Conservation (phyloP, 2,113 vertebrate species). For the Cavia porcellus region DNA sequence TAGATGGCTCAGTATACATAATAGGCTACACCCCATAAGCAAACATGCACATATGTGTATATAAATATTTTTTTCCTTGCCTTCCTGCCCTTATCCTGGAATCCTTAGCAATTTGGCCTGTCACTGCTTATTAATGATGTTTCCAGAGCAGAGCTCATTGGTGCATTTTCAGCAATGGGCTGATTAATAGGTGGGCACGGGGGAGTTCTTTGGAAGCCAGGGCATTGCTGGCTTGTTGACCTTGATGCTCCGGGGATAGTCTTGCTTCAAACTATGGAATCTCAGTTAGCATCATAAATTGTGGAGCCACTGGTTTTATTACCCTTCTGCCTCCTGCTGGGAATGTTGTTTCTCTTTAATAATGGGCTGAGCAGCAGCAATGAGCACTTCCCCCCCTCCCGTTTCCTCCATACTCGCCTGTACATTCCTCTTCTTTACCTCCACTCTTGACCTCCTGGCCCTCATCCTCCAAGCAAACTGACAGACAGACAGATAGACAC, state of each 20-base stretch:
- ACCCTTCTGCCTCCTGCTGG: conserved; percentile 80
- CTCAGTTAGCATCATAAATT: conserved; percentile 86
- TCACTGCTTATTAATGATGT: conserved; percentile 88
- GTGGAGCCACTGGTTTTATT: conserved; percentile 81
- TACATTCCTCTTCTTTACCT: conserved; percentile 16
- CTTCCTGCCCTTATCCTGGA: conserved; percentile 85
- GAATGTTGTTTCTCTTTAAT: conserved; percentile 84
- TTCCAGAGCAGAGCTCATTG: conserved; percentile 86
- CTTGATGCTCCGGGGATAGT: conserved; percentile 84
- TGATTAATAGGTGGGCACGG: conserved; percentile 84
- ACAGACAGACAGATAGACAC: no score
- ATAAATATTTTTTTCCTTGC: conserved; percentile 80
- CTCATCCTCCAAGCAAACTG: neutral
- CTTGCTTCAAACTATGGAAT: conserved; percentile 83
- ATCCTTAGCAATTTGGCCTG: conserved; percentile 87
- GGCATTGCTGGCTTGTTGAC: conserved; percentile 83
- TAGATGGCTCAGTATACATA: conserved; percentile 71
- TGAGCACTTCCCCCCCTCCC: conserved; percentile 53
- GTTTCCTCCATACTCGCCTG: neutral
- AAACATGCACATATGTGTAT: conserved; percentile 78
- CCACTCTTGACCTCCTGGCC: neutral
- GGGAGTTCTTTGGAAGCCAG: conserved; percentile 84
- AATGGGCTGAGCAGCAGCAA: conserved; percentile 58
- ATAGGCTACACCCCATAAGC: conserved; percentile 64
- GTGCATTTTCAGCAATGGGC: conserved; percentile 86